Conservation (phyloP, 2,888 invertebrate genomes). For the Norana najaformis region DNA sequence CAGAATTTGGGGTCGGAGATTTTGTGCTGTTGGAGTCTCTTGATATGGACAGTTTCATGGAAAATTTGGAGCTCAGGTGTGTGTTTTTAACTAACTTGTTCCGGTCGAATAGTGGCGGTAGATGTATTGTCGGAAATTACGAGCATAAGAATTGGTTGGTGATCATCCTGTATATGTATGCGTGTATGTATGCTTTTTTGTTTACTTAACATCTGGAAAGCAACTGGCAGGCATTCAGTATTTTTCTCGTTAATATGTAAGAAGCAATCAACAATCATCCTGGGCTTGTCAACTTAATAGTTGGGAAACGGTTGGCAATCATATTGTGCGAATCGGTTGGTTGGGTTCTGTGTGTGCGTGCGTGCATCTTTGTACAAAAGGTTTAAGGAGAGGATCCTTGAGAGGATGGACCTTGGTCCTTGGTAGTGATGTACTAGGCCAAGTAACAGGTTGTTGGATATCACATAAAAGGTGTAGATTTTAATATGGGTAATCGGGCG, state of each 20-base stretch:
- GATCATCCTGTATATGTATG: too few relatives aligned
- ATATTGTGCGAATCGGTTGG: not conserved
- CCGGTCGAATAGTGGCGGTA: not conserved
- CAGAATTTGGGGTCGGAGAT: slow-evolving; percentile 80
- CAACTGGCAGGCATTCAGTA: not conserved
- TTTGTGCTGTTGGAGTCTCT: slow-evolving; percentile 93
- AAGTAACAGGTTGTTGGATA: too few relatives aligned
- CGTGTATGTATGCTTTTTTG: not conserved
- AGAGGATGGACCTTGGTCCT: too few relatives aligned
- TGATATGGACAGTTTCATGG: slow-evolving; percentile 84
- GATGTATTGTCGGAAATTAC: not conserved
- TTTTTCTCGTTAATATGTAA: not conserved
- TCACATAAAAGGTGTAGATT: too few relatives aligned
- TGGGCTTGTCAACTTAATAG: not conserved
- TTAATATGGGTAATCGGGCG: too few relatives aligned
- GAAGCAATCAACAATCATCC: not conserved
- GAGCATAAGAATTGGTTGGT: not conserved
- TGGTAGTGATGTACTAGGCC: too few relatives aligned
- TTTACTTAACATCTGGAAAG: not conserved
- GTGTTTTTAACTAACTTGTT: not conserved
- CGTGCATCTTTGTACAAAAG: too few relatives aligned
- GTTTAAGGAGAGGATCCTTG: too few relatives aligned
- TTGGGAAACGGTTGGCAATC: not conserved
- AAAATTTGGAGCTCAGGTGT: slow-evolving; percentile 88
- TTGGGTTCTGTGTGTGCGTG: not conserved